Conservation (phyloP, 2,888 invertebrate genomes). For the Nemapogon koenigi region DNA sequence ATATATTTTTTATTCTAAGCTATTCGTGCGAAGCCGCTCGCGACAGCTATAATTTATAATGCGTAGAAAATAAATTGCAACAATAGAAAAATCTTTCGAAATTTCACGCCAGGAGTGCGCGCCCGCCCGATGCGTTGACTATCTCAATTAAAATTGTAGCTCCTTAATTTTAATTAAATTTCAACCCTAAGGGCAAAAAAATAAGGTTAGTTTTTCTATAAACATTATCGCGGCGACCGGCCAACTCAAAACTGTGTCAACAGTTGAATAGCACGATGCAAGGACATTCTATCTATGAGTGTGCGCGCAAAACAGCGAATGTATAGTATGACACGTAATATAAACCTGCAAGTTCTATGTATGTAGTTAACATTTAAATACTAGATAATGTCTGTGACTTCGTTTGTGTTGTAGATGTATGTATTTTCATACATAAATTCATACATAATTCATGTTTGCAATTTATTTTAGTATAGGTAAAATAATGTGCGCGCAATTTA, state of each 20-base stretch:
- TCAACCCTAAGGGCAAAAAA: conserved; percentile 12
- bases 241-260: conserved; percentile 62
- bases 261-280: conserved; percentile 56
- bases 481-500: too few species aligned
- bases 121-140: conserved; percentile 21
- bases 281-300: conserved; percentile 57
- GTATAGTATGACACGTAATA: too few species aligned
- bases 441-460: too few species aligned
- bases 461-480: too few species aligned
- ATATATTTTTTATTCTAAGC: too few species aligned
- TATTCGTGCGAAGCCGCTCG: too few species aligned
- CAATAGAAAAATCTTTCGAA: conserved; percentile 32
- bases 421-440: background rate
- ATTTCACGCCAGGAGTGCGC: conserved; percentile 40
- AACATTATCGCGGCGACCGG: conserved; percentile 39
- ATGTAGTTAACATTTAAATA: background rate
- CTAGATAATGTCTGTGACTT: background rate
- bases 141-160: conserved; percentile 32
- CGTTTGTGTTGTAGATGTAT: background rate
- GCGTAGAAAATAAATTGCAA: too few species aligned
- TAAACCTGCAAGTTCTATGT: background rate
- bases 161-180: conserved; percentile 16
- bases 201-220: conserved; percentile 33
- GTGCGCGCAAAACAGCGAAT: conserved; percentile 52
- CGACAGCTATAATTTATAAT: too few species aligned